A percentile compares a stretch with the other conserved stretches of the same genome.
Evolutionary conservation across 2,113 vertebrate genomes (phyloP).

Genomic region (Anas platyrhynchos): DNA sequence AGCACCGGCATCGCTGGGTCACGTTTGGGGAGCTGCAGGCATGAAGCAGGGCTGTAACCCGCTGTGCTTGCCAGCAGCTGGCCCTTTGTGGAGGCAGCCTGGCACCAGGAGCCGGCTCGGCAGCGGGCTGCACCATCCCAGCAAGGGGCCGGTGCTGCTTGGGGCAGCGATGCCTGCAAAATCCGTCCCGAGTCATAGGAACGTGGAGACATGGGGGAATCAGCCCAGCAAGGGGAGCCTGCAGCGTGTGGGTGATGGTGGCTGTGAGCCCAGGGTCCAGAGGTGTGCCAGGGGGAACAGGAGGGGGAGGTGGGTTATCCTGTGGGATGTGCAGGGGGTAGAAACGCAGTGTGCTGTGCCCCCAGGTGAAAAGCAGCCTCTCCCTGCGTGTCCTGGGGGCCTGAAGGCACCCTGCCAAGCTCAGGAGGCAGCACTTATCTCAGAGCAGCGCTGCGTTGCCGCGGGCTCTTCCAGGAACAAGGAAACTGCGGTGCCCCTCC

Average conservation of each 20-base stretch:
- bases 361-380: neutral
- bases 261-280: neutral
- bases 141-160: neutral
- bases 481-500: accelerated
- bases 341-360: neutral
- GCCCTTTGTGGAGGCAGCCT: neutral
- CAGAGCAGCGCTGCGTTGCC: neutral
- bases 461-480: neutral
- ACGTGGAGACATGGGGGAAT: neutral
- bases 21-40: neutral
- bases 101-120: neutral
- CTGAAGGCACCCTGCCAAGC: neutral
- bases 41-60: neutral
- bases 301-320: neutral
- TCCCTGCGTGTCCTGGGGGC: neutral
- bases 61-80: accelerated
- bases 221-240: neutral
- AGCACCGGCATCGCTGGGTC: slow-evolving; percentile 35
- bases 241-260: neutral
- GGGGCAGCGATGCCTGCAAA: accelerated
- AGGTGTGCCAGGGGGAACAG: accelerated
- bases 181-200: neutral
- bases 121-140: neutral
- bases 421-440: neutral
- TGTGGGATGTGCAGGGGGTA: neutral